phyloP scores from a whole-genome alignment of 2,888 invertebrate species.

The Camptogramma bilineatum region DNA sequence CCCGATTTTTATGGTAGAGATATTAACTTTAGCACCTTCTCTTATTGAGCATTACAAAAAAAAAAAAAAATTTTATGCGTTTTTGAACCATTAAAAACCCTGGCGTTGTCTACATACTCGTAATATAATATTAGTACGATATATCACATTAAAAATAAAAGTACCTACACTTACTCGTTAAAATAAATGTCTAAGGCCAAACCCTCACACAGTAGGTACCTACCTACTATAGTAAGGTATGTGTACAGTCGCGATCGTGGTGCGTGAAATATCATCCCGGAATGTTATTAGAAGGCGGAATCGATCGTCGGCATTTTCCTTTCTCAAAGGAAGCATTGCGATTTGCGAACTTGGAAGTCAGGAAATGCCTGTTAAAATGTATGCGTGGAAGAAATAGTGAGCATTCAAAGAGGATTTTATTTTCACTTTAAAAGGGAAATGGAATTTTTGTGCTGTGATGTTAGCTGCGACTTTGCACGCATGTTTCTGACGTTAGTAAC shows the following conservation, averaged over 20 bases:
- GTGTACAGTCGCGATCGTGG: constrained; percentile 57
- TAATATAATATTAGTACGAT: too few species aligned
- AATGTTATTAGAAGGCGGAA: constrained; percentile 79
- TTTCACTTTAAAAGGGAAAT: constrained; percentile 12
- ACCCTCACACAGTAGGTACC: neutral
- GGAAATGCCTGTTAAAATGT: constrained; percentile 32
- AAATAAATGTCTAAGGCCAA: neutral
- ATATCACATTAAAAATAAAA: too few species aligned
- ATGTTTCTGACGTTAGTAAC: neutral
- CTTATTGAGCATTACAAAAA: neutral
- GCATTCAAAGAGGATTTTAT: constrained; percentile 25
- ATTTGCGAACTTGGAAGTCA: constrained; percentile 20
- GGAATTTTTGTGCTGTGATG: neutral
- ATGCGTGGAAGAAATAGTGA: constrained; percentile 31
- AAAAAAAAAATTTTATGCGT: too few species aligned
- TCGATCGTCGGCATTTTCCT: constrained; percentile 69
- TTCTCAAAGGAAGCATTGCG: constrained; percentile 60
- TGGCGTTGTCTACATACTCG: too few species aligned
- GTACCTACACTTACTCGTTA: neutral
- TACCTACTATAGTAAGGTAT: constrained; percentile 4
- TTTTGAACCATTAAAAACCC: too few species aligned
- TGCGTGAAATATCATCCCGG: constrained; percentile 71
- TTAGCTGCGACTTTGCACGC: neutral
- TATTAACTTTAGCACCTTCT: neutral
- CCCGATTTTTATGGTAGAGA: neutral